These are phyloP conservation scores for Venustoraphidia nigricollis DNA, from an alignment of 2,888 invertebrate species.

Conservation along the genomic window DNA sequence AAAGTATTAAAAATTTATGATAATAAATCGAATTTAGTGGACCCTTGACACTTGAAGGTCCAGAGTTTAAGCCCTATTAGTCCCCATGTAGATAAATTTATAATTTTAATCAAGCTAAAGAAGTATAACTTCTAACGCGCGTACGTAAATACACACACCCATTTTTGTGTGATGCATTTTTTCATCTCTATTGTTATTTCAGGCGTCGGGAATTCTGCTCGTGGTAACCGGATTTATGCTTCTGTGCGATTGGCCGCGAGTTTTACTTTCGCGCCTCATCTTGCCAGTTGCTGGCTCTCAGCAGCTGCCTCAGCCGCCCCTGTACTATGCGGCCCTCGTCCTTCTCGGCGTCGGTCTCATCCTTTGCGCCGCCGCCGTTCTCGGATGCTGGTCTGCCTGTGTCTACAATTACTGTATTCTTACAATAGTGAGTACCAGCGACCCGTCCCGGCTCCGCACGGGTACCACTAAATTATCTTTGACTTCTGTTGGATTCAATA, in stretches of 20 bases:
- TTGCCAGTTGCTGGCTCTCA: constrained; percentile 33
- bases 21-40: no score
- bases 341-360: constrained; percentile 52
- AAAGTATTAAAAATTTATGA: no score
- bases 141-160: no score
- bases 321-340: constrained; percentile 60
- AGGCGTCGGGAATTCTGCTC: constrained; percentile 58
- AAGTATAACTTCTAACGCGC: no score
- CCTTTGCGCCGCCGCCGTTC: constrained; percentile 49
- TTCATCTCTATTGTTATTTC: constrained; percentile 19
- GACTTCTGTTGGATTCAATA: no score
- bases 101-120: no score
- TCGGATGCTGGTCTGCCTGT: constrained; percentile 73
- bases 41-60: no score
- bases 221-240: constrained; percentile 57
- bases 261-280: constrained; percentile 55
- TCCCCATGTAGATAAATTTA: no score
- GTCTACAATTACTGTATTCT: constrained; percentile 57
- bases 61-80: no score
- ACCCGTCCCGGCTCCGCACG: no score
- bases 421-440: constrained; percentile 46
- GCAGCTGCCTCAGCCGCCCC: constrained; percentile 50
- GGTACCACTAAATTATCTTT: no score
- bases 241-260: constrained; percentile 52
- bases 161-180: no score